Evolutionary conservation across 2,888 invertebrate species (phyloP).

Genomic region (Steinernema carpocapsae): DNA sequence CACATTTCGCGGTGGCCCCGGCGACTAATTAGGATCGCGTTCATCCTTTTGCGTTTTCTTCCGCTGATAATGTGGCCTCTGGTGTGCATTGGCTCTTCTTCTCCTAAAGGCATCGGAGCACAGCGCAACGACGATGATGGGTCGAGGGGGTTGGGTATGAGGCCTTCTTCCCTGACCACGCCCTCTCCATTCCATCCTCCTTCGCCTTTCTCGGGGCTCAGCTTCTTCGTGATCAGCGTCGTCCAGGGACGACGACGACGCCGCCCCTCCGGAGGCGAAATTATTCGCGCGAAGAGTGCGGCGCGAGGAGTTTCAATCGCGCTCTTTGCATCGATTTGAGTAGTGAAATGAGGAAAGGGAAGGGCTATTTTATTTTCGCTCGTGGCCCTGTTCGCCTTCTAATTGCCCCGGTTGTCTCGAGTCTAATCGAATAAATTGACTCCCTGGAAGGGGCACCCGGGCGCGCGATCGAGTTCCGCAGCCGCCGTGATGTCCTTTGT

Average conservation of each 20-base stretch:
- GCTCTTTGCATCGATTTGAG: constrained; percentile 34
- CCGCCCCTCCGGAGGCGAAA: constrained; percentile 31
- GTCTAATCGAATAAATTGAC: constrained; percentile 31
- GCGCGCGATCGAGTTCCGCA: not conserved
- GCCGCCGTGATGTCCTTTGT: not conserved
- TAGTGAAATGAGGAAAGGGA: constrained; percentile 28
- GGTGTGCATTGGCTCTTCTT: not conserved
- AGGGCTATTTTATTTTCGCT: not conserved
- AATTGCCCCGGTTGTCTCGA: constrained; percentile 28
- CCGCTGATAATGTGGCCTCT: constrained; percentile 13
- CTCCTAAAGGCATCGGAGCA: not conserved
- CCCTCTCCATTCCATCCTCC: not conserved
- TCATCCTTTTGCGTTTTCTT: not conserved
- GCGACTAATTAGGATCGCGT: constrained; percentile 28
- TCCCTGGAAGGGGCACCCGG: not conserved
- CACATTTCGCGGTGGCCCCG: not conserved
- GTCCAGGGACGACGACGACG: not conserved
- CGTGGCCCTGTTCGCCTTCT: constrained; percentile 15
- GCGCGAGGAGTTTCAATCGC: constrained; percentile 34
- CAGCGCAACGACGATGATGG: constrained; percentile 8
- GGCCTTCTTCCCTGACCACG: constrained; percentile 3
- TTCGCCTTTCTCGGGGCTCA: too few species aligned
- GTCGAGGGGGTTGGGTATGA: not conserved
- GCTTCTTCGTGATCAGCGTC: constrained; percentile 10
- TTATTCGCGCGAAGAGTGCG: constrained; percentile 35